Evolutionary conservation across 2,113 vertebrate genomes (phyloP).

Genomic region (Heptranchias perlo): DNA sequence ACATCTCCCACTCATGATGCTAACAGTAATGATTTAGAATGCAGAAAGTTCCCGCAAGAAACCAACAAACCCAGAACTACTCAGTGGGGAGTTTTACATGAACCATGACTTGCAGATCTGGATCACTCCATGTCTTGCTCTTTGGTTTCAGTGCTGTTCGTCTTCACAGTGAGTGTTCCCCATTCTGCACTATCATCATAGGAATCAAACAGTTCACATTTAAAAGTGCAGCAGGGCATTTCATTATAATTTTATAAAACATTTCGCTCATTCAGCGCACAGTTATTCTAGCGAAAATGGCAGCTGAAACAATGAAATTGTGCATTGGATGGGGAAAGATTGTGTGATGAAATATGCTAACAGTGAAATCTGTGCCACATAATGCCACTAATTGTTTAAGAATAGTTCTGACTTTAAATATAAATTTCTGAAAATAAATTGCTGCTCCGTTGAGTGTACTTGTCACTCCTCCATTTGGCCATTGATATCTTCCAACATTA

Average conservation of each 20-base stretch:
- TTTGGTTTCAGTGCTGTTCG: background rate
- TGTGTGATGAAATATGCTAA: background rate
- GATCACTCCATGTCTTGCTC: background rate
- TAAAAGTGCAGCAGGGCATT: background rate
- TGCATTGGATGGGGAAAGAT: background rate
- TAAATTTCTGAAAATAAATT: background rate
- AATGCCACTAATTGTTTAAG: background rate
- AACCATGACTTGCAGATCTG: constrained; percentile 7
- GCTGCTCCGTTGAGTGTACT: background rate
- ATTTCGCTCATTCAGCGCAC: background rate
- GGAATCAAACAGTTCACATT: background rate
- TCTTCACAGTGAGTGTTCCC: background rate
- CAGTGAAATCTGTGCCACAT: background rate
- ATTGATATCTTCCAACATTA: background rate
- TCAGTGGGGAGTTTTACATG: background rate
- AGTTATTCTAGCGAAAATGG: background rate
- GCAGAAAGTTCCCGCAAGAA: background rate
- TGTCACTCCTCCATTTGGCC: background rate
- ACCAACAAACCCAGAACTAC: background rate
- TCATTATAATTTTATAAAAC: background rate
- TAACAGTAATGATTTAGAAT: background rate
- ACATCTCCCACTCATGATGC: background rate
- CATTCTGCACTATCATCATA: background rate
- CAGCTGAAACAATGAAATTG: background rate
- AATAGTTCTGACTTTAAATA: background rate